These are phyloP conservation scores for Megaceryle alcyon DNA, from an alignment of 2,797 vertebrate species.

Conservation along the genomic window DNA sequence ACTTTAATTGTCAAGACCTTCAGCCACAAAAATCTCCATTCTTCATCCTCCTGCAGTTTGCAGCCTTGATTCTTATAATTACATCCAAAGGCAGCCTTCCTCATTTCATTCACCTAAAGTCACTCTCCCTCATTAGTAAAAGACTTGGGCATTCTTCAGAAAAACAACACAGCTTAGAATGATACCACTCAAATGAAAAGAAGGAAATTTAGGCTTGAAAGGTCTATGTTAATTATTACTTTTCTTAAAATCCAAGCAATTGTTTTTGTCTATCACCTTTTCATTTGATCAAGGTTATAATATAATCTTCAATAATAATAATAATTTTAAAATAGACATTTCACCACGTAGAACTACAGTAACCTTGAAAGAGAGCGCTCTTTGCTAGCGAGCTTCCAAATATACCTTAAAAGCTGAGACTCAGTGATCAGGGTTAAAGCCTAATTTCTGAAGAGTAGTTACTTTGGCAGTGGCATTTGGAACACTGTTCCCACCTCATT, in stretches of 20 bases:
- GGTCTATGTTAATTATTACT: not conserved
- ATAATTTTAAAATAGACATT: not conserved
- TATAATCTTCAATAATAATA: not conserved
- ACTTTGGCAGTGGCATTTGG: not conserved
- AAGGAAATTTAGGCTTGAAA: not conserved
- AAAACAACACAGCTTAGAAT: not conserved
- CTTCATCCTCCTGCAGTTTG: not conserved
- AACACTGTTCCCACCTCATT: not conserved
- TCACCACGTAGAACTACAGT: not conserved
- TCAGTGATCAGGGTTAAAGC: not conserved
- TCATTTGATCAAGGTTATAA: not conserved
- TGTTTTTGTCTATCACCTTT: not conserved
- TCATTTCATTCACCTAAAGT: not conserved
- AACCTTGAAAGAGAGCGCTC: not conserved
- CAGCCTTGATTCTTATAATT: not conserved
- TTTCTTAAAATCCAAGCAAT: not conserved
- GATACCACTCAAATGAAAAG: not conserved
- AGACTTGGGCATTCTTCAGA: not conserved
- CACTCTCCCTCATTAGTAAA: not conserved
- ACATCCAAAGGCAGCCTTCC: not conserved
- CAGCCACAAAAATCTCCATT: not conserved
- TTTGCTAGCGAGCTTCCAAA: not conserved
- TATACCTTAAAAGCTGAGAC: not conserved
- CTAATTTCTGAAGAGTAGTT: not conserved
- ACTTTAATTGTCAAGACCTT: not conserved